Base-by-base conservation (phyloP, 2,113 vertebrate species). In the Phalacrocorax pelagicus region DNA sequence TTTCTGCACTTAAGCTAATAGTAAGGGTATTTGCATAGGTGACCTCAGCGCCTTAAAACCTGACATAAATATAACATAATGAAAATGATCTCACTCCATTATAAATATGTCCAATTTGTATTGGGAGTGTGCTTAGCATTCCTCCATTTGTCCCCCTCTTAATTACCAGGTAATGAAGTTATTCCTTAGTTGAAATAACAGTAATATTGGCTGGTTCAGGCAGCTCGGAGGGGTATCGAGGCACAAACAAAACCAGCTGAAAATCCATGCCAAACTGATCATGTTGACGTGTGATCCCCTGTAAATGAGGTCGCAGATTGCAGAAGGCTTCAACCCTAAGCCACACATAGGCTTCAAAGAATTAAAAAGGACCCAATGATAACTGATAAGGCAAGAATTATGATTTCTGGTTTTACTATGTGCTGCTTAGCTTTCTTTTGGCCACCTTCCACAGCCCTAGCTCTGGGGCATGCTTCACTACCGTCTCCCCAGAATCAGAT, bases 51-150 rank as follows among this genome's bases (percentile, higher is more conserved):
- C 65, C 40, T 95, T 79, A 58, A 92, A 91, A 55, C 49, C 19
- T 79, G 61, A 22, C n/a, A 47, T 38, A 91, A 91, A 91, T 65
- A 75, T 23, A 29, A 81, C 87, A 1, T 2, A 10, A 61, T 29
- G 17, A 32, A 67, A 82, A 80, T 84, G 0, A 67, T 54, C 49
- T 91, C 36, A 87, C 12, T 70, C 65, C 17, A 54, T 46, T 62
- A 24, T 2, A 29, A 22, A 11, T 21, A 11, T 2, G 14, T 49
- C 40, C 27, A 15, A 0, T 65, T 86, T 0, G 0, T 26, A 14
- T 0, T n/a, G 62, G n/a, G 46, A 77, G 6, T 2, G 8, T 34
- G 54, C 34, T 57, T 81, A 36, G 12, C 13, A 27, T 61, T 47
- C 23, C 77, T 81, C 7, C 10, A 3, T 47, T 42, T 65, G 71